These are phyloP conservation scores for Ochotona princeps DNA, from an alignment of 2,113 vertebrate species.

Conservation along the genomic window DNA sequence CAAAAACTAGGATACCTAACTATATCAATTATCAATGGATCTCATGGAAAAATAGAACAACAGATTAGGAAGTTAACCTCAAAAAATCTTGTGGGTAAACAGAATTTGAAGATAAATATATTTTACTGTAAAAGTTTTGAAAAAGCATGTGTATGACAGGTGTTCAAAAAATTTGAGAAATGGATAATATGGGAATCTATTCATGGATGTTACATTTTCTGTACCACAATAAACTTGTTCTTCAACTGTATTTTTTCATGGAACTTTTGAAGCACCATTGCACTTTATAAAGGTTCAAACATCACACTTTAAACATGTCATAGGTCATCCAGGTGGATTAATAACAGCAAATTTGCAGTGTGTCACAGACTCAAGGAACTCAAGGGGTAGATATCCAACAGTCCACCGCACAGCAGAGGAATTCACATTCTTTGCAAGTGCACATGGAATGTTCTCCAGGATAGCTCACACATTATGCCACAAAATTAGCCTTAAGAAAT, in stretches of 20 bases:
- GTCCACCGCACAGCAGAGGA: background rate
- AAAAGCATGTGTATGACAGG: too few species aligned
- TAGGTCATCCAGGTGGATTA: background rate
- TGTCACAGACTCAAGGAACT: background rate
- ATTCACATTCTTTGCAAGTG: background rate
- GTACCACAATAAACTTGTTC: too few species aligned
- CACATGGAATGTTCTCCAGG: background rate
- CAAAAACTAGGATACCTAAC: background rate
- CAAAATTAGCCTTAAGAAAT: constrained; percentile 39
- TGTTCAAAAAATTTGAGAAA: too few species aligned
- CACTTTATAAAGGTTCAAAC: background rate
- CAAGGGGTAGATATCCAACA: background rate
- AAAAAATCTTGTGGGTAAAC: too few species aligned
- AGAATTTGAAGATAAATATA: too few species aligned
- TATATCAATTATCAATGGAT: background rate
- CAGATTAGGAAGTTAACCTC: too few species aligned
- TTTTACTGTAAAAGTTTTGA: too few species aligned
- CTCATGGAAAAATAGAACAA: background rate
- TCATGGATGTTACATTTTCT: too few species aligned
- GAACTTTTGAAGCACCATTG: too few species aligned
- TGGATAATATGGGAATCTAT: too few species aligned
- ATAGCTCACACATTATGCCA: background rate
- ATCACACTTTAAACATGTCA: background rate
- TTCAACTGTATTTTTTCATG: too few species aligned
- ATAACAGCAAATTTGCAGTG: background rate